Base-by-base conservation (phyloP, 2,888 invertebrate genomes). In the Eucriotettix oculatus region DNA sequence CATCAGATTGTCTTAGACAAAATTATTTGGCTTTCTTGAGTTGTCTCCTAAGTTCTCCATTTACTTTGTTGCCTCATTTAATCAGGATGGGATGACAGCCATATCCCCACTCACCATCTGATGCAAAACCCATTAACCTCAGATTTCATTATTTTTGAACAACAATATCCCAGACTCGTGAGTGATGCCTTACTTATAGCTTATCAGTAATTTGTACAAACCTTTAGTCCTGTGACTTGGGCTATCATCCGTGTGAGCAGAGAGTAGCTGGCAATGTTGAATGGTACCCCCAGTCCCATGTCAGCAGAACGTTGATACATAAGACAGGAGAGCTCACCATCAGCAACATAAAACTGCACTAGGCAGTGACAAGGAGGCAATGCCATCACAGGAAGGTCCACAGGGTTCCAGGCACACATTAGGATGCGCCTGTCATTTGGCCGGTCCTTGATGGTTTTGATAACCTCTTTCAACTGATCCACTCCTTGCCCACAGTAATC, bases 271-370 rank as follows among this genome's bases (percentile, higher is more conserved):
- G 98, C 97, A 67, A 99, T 94, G 74, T 98, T 98, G 73, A 98
- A 98, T 12, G 97, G 97, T 0, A 97, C 95, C n/a, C 98, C 98
- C 1, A 98, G 78, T 2, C 96, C 96, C 87, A 98, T 91, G 71
- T 99, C 98, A 10, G 94, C 98, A 67, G 96, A 96, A 65, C 98
- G 80, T 74, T 99, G 98, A 72, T 97, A 97, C 65, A 98, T 73
- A 67, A 93, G 87, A 69, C 95, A 96, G 0, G 92, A 93, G 1
- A 99, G 75, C 72, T 90, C 89, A 1, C 83, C 85, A 66, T 81
- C 76, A 1, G 85, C 81, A 0, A 98, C 96, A 76, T 89, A 93
- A 75, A 99, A 99, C 74, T 98, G 98, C 0, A 85, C 89, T 55
- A 99, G 76, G 69, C 92, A 90, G 70, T 99, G 98, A 69, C 98